Base-by-base conservation (phyloP, 2,113 vertebrate species). In the Pelodiscus sinensis region DNA sequence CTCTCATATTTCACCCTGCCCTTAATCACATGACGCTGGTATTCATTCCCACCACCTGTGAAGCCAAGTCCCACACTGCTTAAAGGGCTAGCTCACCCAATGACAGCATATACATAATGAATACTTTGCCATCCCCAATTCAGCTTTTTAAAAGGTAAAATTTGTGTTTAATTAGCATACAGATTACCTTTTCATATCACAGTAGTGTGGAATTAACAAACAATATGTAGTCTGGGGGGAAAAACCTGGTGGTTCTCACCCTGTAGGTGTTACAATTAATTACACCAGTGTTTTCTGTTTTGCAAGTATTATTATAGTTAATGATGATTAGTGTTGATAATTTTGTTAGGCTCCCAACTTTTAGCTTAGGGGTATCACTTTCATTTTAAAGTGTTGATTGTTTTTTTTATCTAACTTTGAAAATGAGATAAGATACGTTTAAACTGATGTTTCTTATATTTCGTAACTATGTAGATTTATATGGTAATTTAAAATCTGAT, bases 401-500 rank as follows among this genome's bases (percentile, higher is more conserved):
- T 97, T 97, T 97, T 96, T 97, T 96, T 97, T 97, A 97, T 97
- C 97, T 97, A 97, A 96, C 95, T 97, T 97, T 92, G 86, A 96
- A 98, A 98, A 97, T 96, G 88, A 96, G 94, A 98, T 98, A 95
- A 98, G 96, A 97, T 97, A 92, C 82, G 95, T 96, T 97, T 96
- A 95, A 97, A 96, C 73, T 91, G 3, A 97, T 96, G 86, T 95
- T 95, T 97, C 82, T 89, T 95, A 87, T 91, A 95, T 94, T 97
- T 93, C 94, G 84, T 96, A 95, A 94, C 94, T 95, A 96, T 79
- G 68, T 81, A 96, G 94, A 98, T 98, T 97, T 97, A 95, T 96
- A 98, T 93, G 96, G 92, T 97, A 98, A 97, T 98, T 97, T 98
- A 96, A 97, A 96, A 97, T 97, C 94, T 96, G 95, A 97, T 98